These are phyloP conservation scores for Monochamus saltuarius DNA, from an alignment of 1,140 invertebrate genomes.

Conservation along the genomic window DNA sequence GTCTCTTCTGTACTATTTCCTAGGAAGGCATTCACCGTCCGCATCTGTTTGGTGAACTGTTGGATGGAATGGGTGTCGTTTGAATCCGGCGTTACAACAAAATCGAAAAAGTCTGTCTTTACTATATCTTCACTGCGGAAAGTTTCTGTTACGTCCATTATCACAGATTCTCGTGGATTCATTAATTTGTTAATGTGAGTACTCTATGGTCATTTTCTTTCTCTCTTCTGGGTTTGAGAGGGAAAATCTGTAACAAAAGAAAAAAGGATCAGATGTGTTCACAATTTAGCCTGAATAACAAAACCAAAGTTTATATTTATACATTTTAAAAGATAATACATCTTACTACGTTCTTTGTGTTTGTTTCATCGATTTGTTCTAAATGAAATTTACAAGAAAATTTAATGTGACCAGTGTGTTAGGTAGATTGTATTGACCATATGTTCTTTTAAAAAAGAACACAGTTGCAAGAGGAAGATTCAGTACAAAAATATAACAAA, in stretches of 20 bases:
- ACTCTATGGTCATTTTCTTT: constrained; percentile 9
- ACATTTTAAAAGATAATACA: too few relatives aligned
- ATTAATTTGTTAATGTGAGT: constrained; percentile 26
- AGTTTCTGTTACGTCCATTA: constrained; percentile 78
- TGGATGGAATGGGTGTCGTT: constrained; percentile 62
- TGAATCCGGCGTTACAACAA: constrained; percentile 74
- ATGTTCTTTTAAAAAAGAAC: too few relatives aligned
- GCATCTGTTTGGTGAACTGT: constrained; percentile 64
- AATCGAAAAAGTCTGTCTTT: constrained; percentile 84
- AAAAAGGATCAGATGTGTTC: background rate
- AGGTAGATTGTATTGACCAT: too few relatives aligned
- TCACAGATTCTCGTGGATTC: constrained; percentile 46
- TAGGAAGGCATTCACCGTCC: constrained; percentile 62
- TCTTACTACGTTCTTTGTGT: too few relatives aligned
- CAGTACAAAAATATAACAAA: too few relatives aligned
- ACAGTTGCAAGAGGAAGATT: too few relatives aligned
- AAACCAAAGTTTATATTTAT: too few relatives aligned
- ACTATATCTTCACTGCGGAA: constrained; percentile 71
- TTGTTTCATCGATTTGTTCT: too few relatives aligned
- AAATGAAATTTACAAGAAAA: too few relatives aligned
- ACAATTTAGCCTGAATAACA: too few relatives aligned
- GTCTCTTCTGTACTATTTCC: constrained; percentile 55
- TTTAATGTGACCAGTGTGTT: too few relatives aligned
- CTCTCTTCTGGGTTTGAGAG: background rate
- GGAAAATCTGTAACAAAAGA: constrained; percentile 23